Evolutionary conservation across 2,888 invertebrate species (phyloP).

Genomic region (Chymomyza amoena): DNA sequence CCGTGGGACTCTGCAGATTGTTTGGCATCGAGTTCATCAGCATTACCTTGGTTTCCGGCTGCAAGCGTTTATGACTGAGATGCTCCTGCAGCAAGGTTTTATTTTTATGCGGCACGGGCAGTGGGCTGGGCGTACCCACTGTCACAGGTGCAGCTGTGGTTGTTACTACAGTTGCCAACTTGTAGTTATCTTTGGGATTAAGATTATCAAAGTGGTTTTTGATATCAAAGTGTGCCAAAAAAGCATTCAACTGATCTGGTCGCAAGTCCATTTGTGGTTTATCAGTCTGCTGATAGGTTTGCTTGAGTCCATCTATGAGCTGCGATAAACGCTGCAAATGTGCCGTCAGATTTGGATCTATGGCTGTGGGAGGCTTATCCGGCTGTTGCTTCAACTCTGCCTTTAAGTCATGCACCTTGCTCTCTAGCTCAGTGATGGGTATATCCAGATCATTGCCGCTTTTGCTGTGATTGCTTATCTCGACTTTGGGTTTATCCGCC

Average conservation of each 20-base stretch:
- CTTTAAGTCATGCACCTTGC: conserved; percentile 6
- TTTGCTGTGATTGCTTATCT: neutral
- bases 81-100: conserved; percentile 53
- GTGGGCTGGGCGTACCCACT: neutral
- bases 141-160: conserved; percentile 9
- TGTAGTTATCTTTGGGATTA: conserved; percentile 39
- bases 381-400: conserved; percentile 32
- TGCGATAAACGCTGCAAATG: conserved; percentile 78
- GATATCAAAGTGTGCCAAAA: conserved; percentile 77
- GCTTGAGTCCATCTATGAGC: conserved; percentile 76
- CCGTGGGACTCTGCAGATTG: conserved; percentile 29
- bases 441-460: conserved; percentile 12
- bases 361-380: conserved; percentile 32
- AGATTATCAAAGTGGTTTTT: conserved; percentile 73
- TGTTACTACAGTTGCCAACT: conserved; percentile 1
- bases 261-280: conserved; percentile 66
- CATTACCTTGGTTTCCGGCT: conserved; percentile 74
- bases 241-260: conserved; percentile 78
- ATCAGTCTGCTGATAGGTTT: conserved; percentile 70
- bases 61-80: conserved; percentile 49
- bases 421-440: neutral
- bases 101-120: conserved; percentile 36
- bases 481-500: conserved; percentile 58
- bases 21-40: conserved; percentile 62
- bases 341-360: conserved; percentile 75